Conservation (phyloP, 2,888 invertebrate genomes). For the Noctua janthe region DNA sequence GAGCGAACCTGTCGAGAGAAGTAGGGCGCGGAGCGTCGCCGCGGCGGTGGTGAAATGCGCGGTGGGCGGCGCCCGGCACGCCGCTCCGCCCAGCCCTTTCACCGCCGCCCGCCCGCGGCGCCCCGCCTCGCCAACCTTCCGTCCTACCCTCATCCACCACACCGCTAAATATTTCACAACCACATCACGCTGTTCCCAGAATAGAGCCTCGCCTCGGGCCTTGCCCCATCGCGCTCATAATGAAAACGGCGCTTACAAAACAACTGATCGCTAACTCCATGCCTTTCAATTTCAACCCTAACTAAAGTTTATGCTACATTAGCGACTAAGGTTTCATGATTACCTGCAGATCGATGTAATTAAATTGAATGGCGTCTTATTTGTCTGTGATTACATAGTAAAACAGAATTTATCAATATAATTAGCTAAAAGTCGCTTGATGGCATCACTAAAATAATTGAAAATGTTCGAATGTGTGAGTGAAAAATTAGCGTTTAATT, state of each 20-base stretch:
- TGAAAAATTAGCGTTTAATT: constrained; percentile 25
- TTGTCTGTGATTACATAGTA: constrained; percentile 51
- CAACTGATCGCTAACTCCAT: constrained; percentile 64
- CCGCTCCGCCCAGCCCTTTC: constrained; percentile 89
- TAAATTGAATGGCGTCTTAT: constrained; percentile 53
- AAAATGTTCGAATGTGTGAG: constrained; percentile 24
- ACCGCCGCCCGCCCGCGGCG: constrained; percentile 87
- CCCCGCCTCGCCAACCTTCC: constrained; percentile 78
- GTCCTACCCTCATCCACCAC: constrained; percentile 83
- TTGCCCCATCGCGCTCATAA: constrained; percentile 82
- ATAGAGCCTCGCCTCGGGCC: constrained; percentile 82
- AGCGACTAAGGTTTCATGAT: constrained; percentile 48
- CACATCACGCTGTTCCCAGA: constrained; percentile 77
- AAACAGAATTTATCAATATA: constrained; percentile 43
- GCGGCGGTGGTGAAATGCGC: constrained; percentile 86
- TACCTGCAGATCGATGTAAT: constrained; percentile 52
- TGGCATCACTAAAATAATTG: constrained; percentile 38
- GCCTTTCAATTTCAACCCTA: constrained; percentile 64
- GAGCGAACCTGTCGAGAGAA: constrained; percentile 86
- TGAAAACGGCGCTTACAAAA: constrained; percentile 81
- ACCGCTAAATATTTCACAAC: constrained; percentile 81
- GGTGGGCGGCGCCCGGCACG: constrained; percentile 87
- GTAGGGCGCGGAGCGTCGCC: constrained; percentile 85
- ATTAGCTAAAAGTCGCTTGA: constrained; percentile 30
- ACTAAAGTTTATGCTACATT: constrained; percentile 45